Evolutionary conservation across 2,888 invertebrate genomes (phyloP).

Genomic region (Drosophila demipolita): DNA sequence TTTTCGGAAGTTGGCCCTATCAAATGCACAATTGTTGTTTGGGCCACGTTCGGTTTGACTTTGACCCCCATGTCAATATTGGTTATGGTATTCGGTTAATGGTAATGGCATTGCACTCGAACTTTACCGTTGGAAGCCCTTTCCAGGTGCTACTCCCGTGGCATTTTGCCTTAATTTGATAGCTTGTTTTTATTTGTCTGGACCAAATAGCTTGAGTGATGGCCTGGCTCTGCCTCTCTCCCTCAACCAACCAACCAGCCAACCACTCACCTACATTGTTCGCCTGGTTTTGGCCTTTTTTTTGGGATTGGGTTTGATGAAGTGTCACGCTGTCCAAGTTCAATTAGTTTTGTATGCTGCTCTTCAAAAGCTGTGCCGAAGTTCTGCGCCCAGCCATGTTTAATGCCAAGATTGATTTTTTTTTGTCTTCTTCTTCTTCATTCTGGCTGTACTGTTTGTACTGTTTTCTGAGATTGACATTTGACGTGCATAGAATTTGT

Average conservation of each 20-base stretch:
- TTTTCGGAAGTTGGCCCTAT: conserved; percentile 46
- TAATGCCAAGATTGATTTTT: conserved; percentile 77
- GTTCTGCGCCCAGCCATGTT: conserved; percentile 53
- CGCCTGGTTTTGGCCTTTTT: conserved; percentile 33
- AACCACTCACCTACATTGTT: conserved; percentile 35
- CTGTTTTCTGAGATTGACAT: conserved; percentile 70
- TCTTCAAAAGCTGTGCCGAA: conserved; percentile 66
- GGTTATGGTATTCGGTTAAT: conserved; percentile 45
- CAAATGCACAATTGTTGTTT: conserved; percentile 76
- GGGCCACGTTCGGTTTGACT: conserved; percentile 53
- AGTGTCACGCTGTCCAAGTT: conserved; percentile 82
- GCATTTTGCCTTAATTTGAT: conserved; percentile 76
- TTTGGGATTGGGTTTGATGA: conserved; percentile 55
- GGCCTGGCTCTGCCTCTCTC: conserved; percentile 38
- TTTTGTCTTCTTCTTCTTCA: conserved; percentile 29
- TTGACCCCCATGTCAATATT: conserved; percentile 78
- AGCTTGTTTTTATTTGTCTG: conserved; percentile 74
- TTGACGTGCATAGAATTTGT: conserved; percentile 81
- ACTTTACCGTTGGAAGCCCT: conserved; percentile 47
- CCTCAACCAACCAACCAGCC: conserved; percentile 1
- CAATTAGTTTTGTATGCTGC: conserved; percentile 77
- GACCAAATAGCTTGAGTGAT: conserved; percentile 74
- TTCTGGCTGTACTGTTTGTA: conserved; percentile 47
- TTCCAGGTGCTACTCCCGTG: conserved; percentile 59
- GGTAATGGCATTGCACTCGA: conserved; percentile 50